A percentile compares a stretch with the other conserved stretches of the same genome.
Conservation (phyloP, 2,797 vertebrate species). For the Pogoniulus pusillus region DNA sequence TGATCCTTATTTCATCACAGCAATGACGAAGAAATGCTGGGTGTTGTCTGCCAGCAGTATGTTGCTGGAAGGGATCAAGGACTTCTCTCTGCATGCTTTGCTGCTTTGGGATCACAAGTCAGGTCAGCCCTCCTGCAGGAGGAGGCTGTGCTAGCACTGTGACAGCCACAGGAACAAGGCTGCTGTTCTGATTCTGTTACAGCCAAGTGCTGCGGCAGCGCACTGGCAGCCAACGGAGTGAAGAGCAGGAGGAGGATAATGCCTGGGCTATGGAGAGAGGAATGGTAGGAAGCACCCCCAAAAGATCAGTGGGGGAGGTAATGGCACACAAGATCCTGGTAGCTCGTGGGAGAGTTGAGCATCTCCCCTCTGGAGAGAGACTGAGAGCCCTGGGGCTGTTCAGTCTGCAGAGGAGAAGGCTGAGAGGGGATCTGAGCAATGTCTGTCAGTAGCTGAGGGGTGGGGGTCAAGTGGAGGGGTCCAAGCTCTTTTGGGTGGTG, state of each 20-base stretch:
- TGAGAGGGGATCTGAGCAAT: too few relatives aligned
- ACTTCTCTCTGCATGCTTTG: neutral
- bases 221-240: neutral
- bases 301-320: neutral
- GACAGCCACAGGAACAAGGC: conserved; percentile 39
- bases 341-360: neutral
- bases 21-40: conserved; percentile 6
- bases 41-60: conserved; percentile 33
- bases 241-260: neutral
- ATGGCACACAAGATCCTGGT: conserved; percentile 23
- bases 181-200: conserved; percentile 50
- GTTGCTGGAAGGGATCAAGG: conserved; percentile 21
- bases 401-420: too few relatives aligned
- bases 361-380: too few relatives aligned
- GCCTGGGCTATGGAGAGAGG: neutral
- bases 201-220: neutral
- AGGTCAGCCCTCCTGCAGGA: neutral
- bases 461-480: too few relatives aligned
- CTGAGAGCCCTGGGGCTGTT: too few relatives aligned
- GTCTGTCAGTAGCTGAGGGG: too few relatives aligned
- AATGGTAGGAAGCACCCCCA: neutral
- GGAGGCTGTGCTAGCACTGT: neutral
- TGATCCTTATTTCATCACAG: conserved; percentile 22
- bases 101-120: neutral
- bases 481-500: too few relatives aligned